Evolutionary conservation across 2,888 invertebrate species (phyloP), one percentile per base, ranked within the genome.

Genomic region (Caenorhabditis zanzibari): DNA sequence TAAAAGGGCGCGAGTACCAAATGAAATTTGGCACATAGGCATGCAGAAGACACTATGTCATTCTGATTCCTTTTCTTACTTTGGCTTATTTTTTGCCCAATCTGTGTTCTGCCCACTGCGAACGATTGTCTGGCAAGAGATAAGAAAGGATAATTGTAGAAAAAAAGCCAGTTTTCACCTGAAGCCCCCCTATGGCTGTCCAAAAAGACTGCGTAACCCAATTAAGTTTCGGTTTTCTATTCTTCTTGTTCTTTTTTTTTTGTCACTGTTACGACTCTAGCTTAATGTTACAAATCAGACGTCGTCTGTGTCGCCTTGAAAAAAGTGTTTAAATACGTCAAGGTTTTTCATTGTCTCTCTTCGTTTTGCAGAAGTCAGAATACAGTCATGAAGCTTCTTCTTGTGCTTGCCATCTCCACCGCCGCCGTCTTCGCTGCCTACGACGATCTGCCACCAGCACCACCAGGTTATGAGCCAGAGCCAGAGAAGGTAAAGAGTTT

Each of bases 391-490:
- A 82, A 77, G 68, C 22, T 82, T 64, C 56, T 80, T 54, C 16
- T 74, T n/a, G n/a, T 74, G 26, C 41, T 77, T 22, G 54, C 74
- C 22, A 22, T 64, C 14, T 69, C 61, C n/a, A 54, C 58, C 14
- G 68, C 79, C 22, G n/a, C 49, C n/a, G 73, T 71, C 12, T 74
- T 79, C 28, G 82, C 73, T 14, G 82, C 82, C 26, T 82, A 82
- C 47, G 82, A 82, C 41, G 82, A 82, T 41, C 58, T 82, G n/a
- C 82, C 82, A 69, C 71, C 71, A 28, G 73, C 82, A 35, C 61
- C 77, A 69, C 82, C 82, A 74, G 82, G 82, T 19, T 69, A 73
- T 19, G 73, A 77, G 49, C 82, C 82, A 73, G 82, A 82, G 69
- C 22, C 49, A 59, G 54, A 59, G 44, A 69, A 74, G 81, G 68